Evolutionary conservation across 2,113 vertebrate species (phyloP).

Genomic region (Labeo catla): DNA sequence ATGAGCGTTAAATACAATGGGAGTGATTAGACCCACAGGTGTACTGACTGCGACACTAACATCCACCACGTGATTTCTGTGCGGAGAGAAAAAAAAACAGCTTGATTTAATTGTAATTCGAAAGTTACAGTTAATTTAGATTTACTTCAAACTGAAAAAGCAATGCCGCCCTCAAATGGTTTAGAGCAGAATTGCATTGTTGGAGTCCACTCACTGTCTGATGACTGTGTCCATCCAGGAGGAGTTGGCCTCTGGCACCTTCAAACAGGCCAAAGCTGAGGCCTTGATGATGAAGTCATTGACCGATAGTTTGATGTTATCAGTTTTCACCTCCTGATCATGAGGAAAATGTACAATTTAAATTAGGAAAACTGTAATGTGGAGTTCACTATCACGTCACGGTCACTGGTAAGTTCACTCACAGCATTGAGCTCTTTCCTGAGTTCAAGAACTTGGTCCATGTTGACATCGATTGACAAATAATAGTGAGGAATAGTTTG

Average conservation of each 20-base stretch:
- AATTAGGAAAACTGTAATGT: neutral
- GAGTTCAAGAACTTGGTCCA: constrained; percentile 91
- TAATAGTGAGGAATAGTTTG: constrained; percentile 99
- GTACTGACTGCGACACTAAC: constrained; percentile 94
- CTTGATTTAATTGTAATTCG: neutral
- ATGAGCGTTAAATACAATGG: constrained; percentile 97
- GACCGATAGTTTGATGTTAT: constrained; percentile 91
- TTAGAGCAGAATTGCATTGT: neutral
- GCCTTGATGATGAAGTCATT: constrained; percentile 99
- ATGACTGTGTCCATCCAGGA: constrained; percentile 98
- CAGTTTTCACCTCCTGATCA: constrained; percentile 84
- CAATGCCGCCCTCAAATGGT: constrained; percentile 17
- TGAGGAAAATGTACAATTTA: neutral
- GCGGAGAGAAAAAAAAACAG: constrained; percentile 46
- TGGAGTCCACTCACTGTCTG: constrained; percentile 87
- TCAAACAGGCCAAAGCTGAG: constrained; percentile 92
- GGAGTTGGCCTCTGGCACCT: constrained; percentile 97
- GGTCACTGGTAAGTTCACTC: constrained; percentile 45
- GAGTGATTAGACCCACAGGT: constrained; percentile 91
- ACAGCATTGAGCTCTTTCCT: constrained; percentile 93
- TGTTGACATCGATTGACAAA: constrained; percentile 93
- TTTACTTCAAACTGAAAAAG: neutral
- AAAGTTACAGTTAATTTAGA: neutral
- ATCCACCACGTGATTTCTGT: constrained; percentile 96
- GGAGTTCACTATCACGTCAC: neutral